Evolutionary conservation across 2,113 vertebrate genomes (phyloP).

Genomic region (Rattus rattus): DNA sequence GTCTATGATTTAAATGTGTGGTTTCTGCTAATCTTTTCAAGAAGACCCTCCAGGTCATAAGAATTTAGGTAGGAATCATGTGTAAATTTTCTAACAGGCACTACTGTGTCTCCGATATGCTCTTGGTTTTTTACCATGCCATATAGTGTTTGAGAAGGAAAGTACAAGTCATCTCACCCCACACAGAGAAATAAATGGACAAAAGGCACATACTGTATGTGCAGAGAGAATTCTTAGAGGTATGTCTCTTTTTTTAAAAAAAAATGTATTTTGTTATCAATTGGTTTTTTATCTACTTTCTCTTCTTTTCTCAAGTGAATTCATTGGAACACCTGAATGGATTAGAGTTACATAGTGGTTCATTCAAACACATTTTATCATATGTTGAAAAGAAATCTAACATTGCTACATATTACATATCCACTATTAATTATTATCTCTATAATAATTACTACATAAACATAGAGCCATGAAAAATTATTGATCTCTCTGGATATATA

Average conservation of each 20-base stretch:
- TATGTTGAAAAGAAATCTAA: too few relatives aligned
- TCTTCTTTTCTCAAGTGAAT: neutral
- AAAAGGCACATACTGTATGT: neutral
- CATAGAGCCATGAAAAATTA: neutral
- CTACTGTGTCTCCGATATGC: too few relatives aligned
- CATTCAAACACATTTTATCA: neutral
- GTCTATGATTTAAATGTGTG: neutral
- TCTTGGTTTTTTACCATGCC: neutral
- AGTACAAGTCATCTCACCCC: neutral
- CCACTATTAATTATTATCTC: neutral
- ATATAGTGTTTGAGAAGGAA: constrained; percentile 1
- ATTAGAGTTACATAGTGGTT: neutral
- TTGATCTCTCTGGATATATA: neutral
- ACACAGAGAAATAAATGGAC: neutral
- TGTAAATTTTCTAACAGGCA: neutral
- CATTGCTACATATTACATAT: neutral
- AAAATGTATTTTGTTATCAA: neutral
- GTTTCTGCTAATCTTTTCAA: neutral
- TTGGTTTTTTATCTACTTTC: neutral
- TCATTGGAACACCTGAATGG: neutral
- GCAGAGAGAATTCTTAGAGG: neutral
- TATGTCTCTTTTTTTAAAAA: neutral
- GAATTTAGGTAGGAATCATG: neutral
- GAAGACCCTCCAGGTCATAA: neutral
- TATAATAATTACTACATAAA: neutral